These are phyloP conservation scores for Venturia canescens DNA, from an alignment of 1,140 invertebrate species.

Conservation along the genomic window DNA sequence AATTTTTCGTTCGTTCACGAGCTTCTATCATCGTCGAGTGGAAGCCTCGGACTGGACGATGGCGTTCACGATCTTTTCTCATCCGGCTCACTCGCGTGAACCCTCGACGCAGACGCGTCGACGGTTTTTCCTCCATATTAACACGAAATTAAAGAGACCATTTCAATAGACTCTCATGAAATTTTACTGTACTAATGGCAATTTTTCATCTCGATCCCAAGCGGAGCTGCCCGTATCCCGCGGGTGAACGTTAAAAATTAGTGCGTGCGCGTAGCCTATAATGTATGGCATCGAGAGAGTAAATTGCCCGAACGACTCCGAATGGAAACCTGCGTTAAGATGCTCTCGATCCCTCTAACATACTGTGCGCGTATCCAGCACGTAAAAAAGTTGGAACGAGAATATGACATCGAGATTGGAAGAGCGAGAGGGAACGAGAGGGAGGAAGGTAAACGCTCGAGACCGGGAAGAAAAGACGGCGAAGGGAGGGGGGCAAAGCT, in stretches of 20 bases:
- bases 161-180: background rate
- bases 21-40: no score
- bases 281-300: background rate
- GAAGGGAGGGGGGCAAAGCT: constrained; percentile 20
- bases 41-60: no score
- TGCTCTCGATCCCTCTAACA: background rate
- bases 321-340: constrained; percentile 2
- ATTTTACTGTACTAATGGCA: background rate
- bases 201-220: background rate
- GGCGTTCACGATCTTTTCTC: no score
- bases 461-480: background rate
- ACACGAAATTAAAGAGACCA: background rate
- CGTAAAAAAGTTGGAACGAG: constrained; percentile 23
- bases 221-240: background rate
- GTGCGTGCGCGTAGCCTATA: background rate
- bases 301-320: background rate
- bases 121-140: constrained; percentile 22
- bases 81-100: no score
- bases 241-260: background rate
- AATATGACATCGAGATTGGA: constrained; percentile 41
- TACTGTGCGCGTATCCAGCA: background rate
- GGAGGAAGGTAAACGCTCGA: background rate
- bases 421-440: background rate
- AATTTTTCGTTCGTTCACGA: no score
- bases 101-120: no score